These are phyloP conservation scores for Nanorana parkeri DNA, from an alignment of 2,113 vertebrate genomes.

Conservation along the genomic window DNA sequence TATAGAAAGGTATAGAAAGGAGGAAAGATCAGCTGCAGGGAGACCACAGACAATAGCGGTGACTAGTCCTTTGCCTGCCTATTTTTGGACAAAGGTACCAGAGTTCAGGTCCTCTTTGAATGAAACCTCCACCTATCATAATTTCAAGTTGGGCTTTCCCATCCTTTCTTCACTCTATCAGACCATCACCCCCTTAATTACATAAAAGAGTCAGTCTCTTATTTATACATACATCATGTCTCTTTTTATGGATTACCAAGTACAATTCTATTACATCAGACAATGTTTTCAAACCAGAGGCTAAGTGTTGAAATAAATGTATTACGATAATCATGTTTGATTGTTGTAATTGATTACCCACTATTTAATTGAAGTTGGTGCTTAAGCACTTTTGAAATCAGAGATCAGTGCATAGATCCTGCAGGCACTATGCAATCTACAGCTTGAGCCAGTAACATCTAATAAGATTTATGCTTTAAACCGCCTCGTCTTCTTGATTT, in stretches of 20 bases:
- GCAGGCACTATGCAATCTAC: slow-evolving; percentile 44
- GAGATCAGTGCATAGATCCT: slow-evolving; percentile 34
- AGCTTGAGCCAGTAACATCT: slow-evolving; percentile 22
- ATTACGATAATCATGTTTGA: slow-evolving; percentile 47
- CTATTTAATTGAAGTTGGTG: slow-evolving; percentile 52
- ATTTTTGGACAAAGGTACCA: too few relatives aligned
- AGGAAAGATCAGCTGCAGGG: too few relatives aligned
- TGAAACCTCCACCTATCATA: too few relatives aligned
- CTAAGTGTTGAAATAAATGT: slow-evolving; percentile 27
- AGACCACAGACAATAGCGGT: too few relatives aligned
- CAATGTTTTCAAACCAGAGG: slow-evolving; percentile 11
- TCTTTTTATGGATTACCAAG: neutral
- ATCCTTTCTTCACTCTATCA: too few relatives aligned
- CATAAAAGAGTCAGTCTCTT: too few relatives aligned
- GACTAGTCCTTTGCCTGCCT: too few relatives aligned
- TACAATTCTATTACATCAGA: neutral
- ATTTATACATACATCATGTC: neutral
- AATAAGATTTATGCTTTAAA: slow-evolving; percentile 40
- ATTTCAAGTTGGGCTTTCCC: too few relatives aligned
- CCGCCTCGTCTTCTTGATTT: slow-evolving; percentile 37
- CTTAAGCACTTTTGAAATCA: slow-evolving; percentile 45
- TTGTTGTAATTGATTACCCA: slow-evolving; percentile 50
- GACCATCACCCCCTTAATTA: too few relatives aligned
- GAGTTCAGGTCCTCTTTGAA: too few relatives aligned
- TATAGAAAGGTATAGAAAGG: too few relatives aligned